Evolutionary conservation across 2,888 invertebrate species (phyloP), one percentile per base, ranked within the genome.

Genomic region (Pseudococcus viburni): DNA sequence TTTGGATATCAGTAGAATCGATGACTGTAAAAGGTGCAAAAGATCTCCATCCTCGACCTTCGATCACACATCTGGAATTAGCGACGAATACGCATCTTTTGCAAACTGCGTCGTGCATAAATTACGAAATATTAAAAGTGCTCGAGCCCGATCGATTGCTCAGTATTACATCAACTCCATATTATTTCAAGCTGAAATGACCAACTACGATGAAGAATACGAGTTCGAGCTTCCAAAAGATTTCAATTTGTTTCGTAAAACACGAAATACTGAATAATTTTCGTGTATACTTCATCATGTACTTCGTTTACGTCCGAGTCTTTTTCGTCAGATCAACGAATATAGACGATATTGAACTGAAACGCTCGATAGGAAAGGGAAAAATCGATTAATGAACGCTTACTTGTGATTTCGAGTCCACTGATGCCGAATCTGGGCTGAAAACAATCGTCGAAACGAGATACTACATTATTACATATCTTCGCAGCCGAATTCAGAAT

Each of bases 141-240:
- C 85, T 7, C 22, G 51, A 9, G 85, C 85, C 15, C 9, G 88
- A 48, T 59, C 85, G 0, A 68, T 88, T 19, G 88, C 88, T 2
- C 88, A 88, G 84, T 85, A 88, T 85, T 88, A 85, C n/a, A 88
- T 88, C 2, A 88, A 85, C 17, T 85, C 68, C 12, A 26, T 88
- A 15, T 39, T 88, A 26, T 88, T 88, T 55, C 88, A 83, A 73
- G 88, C 88, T 11, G 88, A 88, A 77, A 88, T 85, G 84, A 88
- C 88, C 8, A 88, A 89, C 83, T 89, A 85, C 46, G 86, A 89
- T n/a, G 85, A 86, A 83, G 59, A 89, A 26, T 33, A 22, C 73
- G 55, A 77, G n/a, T 80, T 80, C 11, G 46, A 64, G 15, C 55
- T 19, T 42, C 51, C 87, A 4, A 46, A 87, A 33, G 87, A 87